A percentile compares a stretch with the other conserved stretches of the same genome.
These are phyloP conservation scores for Epistrophe grossulariae DNA, from an alignment of 2,888 invertebrate genomes.

Conservation along the genomic window DNA sequence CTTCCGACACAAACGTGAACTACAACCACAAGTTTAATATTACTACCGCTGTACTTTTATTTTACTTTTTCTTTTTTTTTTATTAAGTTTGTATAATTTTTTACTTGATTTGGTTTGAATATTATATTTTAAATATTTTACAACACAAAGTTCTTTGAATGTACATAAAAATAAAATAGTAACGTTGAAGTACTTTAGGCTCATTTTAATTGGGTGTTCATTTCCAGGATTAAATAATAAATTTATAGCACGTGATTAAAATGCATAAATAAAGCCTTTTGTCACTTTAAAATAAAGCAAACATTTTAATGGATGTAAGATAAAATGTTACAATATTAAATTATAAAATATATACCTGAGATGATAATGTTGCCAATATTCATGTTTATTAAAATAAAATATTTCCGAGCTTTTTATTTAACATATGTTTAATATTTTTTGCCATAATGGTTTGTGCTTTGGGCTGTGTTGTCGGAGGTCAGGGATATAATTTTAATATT, in stretches of 20 bases:
- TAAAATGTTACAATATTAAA: not conserved
- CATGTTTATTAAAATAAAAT: too few species aligned
- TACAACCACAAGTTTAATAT: slow-evolving; percentile 20
- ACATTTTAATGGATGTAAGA: not conserved
- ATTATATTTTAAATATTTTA: not conserved
- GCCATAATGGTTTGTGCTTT: too few species aligned
- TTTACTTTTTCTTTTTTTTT: not conserved
- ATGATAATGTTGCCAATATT: not conserved
- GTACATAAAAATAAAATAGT: not conserved
- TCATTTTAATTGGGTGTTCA: slow-evolving; percentile 9
- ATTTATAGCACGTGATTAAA: slow-evolving; percentile 10
- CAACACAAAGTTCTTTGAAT: not conserved
- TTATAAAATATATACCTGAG: not conserved
- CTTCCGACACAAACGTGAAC: slow-evolving; percentile 22
- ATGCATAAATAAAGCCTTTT: not conserved
- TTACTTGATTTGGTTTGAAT: not conserved
- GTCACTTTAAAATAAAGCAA: not conserved
- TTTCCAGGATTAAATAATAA: slow-evolving; percentile 25
- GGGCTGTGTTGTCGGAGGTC: too few species aligned
- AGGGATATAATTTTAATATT: too few species aligned
- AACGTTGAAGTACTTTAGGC: not conserved
- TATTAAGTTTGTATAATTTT: not conserved
- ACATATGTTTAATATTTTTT: too few species aligned
- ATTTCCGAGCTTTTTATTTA: too few species aligned
- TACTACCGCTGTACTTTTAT: not conserved